Evolutionary conservation across 2,113 vertebrate species (phyloP), one percentile per base, ranked within the genome.

Genomic region (Menura novaehollandiae): DNA sequence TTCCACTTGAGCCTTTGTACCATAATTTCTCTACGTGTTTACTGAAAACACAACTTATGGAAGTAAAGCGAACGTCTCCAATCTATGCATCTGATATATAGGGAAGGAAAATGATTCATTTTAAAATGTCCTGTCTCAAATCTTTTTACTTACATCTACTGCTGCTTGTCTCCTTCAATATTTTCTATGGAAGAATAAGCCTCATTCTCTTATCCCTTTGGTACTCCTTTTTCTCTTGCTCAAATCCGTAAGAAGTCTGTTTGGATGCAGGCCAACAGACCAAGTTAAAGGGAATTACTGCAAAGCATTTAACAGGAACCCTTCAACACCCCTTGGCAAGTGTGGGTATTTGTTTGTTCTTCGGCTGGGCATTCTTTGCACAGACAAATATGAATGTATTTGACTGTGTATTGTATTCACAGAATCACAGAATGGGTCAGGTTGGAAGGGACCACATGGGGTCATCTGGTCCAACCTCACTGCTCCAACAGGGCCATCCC

Each of bases 271-370:
- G 32, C 49, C 44, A 69, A 39, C 12, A 74, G 28, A 30, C 13
- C 9, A 89, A 52, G 19, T 56, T 76, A 35, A 76, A 73, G 26
- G 73, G n/a, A 69, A 68, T 1, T 62, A 92, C 47, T 19, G 6
- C 28, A 75, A 85, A 64, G 7, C 21, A 16, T 46, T 67, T 74
- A 83, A 30, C 8, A 72, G 44, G 19, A 79, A 14, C 13, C 1
- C 0, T 49, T 37, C 76, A 10, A 58, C 0, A 37, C 10, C 2
- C 9, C 6, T 63, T 1, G 4, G 28, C 32, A 83, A 80, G 20
- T 51, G 11, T 6, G 55, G 37, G 16, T 8, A 46, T 1, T 1
- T 0, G 0, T 82, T 86, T 91, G 7, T 10, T 28, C 20, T 84
- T 15, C 33, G 71, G 5, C 15, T 49, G 11, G 47, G 19, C 27